Evolutionary conservation across 2,888 invertebrate genomes (phyloP), one percentile per base, ranked within the genome.

Genomic region (Euplexia lucipara): DNA sequence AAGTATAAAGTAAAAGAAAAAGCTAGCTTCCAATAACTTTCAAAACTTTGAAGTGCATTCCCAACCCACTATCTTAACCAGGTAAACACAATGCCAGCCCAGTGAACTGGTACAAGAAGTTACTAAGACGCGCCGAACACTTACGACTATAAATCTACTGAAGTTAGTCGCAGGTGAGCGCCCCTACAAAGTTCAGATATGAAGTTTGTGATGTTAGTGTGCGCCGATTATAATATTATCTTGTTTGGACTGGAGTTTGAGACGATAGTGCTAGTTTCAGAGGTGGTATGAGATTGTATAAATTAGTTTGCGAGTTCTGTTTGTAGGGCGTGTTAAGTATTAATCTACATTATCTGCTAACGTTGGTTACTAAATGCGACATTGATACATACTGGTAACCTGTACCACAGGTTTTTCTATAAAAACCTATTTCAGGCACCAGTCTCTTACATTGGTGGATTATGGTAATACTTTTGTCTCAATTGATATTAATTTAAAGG

Each of bases 51-150:
- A 53, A 45, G 53, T 41, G 42, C 14, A 49, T n/a, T 49, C 9
- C 2, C 26, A 30, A 22, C 48, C n/a, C 45, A 45, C 34, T 48
- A 61, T 69, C 63, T 59, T 20, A 37, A 52, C 30, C 76, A 75
- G 79, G 80, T 82, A 67, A 59, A 67, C 57, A 64, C 37, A 57
- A 54, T 53, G 22, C n/a, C 72, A 51, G 75, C 48, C 65, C 82
- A 80, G 63, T 80, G 80, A 82, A 57, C 71, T 56, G 72, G 39
- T 60, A 35, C 60, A 53, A 47, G 56, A 75, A 81, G 69, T 81
- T 78, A 44, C 58, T 44, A 57, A 61, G 70, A 70, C 44, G 70
- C 63, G n/a, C 39, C 57, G 54, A 56, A 53, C 59, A 52, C 58
- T 39, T 53, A 26, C 58, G 10, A 59, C 70, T 51, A 79, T 79